Evolutionary conservation across 2,888 invertebrate species (phyloP), one percentile per base, ranked within the genome.

Genomic region (Cremastinae sp.): DNA sequence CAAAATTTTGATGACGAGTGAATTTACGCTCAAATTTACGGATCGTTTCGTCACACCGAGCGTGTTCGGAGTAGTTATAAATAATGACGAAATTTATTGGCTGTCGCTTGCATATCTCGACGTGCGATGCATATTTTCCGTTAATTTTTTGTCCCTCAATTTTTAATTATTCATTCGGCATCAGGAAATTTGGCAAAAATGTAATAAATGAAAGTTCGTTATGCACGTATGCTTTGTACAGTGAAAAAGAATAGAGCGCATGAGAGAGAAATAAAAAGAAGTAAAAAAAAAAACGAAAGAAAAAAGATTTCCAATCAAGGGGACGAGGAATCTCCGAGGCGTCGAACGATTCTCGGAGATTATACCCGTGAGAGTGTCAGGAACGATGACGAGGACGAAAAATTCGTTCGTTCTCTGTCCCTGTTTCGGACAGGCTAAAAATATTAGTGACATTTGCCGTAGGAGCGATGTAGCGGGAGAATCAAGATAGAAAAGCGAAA

Each of bases 11-110:
- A 22, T 34, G 56, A 59, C 22, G 58, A 20, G 56, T 49, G 22
- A 36, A 28, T 20, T 9, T 36, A 36, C 61, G 28, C 68, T 72
- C 36, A 36, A 51, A 68, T 66, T 79, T 79, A 75, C 73, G 68
- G 28, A 28, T 75, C 70, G 79, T 70, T 28, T 72, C 58, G 74
- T 64, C 71, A 75, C 61, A 49, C 65, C 54, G 54, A 58, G 38
- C 51, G 49, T 61, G 53, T 45, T 41, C 56, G 34, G 12, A 64
- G 45, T 74, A 75, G 79, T 74, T 75, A 82, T 83, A 80, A 83
- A 83, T 83, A 82, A 83, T 83, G 82, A 82, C 83, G 80, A 83
- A 82, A 82, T 28, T 28, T 83, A 83, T 83, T 76, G 81, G 80
- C 78, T 83, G 79, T 75, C 81, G 71, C 80, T 82, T 81, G 79